Evolutionary conservation across 2,888 invertebrate species (phyloP), one percentile per base, ranked within the genome.

Genomic region (Agonopterix alstromeriana): DNA sequence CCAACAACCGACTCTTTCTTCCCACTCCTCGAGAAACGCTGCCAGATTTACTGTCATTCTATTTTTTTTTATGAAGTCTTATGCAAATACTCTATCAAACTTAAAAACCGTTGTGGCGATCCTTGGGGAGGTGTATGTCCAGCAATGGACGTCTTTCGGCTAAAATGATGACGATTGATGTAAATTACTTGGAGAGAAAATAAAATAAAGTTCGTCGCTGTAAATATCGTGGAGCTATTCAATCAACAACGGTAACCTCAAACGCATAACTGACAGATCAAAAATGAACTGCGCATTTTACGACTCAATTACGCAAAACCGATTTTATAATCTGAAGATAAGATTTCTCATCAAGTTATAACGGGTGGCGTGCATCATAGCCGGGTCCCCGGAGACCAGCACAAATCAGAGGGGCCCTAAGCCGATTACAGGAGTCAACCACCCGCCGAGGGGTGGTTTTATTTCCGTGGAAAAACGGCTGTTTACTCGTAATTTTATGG

Each of bases 401-500:
- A 58, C 65, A 70, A 73, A 70, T 69, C 73, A 60, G 71, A 73
- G 79, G 78, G 80, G 76, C 58, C 61, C 68, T 86, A 87, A 88
- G 84, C 88, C 81, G 88, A 84, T 87, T 87, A 87, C 82, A 80
- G 78, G 70, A 87, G 85, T 85, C 85, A 83, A 78, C 76, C 73
- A 70, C 67, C 69, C 70, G 67, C 65, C 57, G 63, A 65, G 67
- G 76, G 80, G 78, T 62, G 74, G 73, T 73, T 83, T 85, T 83
- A 86, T 85, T 82, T 77, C 80, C 77, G 67, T 73, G 73, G 79
- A 84, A 83, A 85, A 86, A 85, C 83, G 82, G 76, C 83, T 86
- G 87, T 85, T 86, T 86, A 82, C 79, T 77, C 72, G 82, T 86
- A 83, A 86, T 86, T 86, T 85, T 86, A 85, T 84, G 77, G 71